Evolutionary conservation across 1,140 invertebrate species (phyloP).

Genomic region (Caenorhabditis inopinata): DNA sequence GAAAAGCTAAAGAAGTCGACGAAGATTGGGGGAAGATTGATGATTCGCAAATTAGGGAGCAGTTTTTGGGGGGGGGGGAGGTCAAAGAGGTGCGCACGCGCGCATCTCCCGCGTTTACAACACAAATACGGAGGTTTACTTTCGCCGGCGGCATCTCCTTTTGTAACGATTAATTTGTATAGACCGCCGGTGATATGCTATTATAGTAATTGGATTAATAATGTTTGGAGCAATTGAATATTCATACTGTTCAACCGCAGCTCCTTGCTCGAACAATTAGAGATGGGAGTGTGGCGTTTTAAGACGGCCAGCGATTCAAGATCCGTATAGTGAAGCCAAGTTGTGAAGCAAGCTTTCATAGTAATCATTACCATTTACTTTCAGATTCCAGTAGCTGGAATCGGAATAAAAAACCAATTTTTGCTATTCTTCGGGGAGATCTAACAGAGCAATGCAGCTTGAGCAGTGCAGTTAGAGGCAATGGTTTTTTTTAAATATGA

Average conservation of each 20-base stretch:
- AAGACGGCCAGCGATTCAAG: too few species aligned
- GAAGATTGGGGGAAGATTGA: slow-evolving; percentile 19
- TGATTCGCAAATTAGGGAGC: slow-evolving; percentile 30
- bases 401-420: too few species aligned
- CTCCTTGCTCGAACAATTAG: too few species aligned
- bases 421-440: too few species aligned
- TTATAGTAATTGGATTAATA: slow-evolving; percentile 23
- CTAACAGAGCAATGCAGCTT: too few species aligned
- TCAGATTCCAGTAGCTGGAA: too few species aligned
- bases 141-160: neutral
- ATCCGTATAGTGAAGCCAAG: too few species aligned
- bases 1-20: neutral
- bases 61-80: neutral
- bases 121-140: slow-evolving; percentile 25
- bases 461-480: too few species aligned
- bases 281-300: too few species aligned
- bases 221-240: neutral
- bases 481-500: too few species aligned
- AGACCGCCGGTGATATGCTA: neutral
- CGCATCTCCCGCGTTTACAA: slow-evolving; percentile 19
- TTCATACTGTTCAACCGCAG: neutral
- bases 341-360: too few species aligned
- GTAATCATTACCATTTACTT: too few species aligned
- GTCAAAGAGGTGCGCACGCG: neutral
- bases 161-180: neutral